Conservation (phyloP, 2,888 invertebrate genomes). For the Troilus luridus region DNA sequence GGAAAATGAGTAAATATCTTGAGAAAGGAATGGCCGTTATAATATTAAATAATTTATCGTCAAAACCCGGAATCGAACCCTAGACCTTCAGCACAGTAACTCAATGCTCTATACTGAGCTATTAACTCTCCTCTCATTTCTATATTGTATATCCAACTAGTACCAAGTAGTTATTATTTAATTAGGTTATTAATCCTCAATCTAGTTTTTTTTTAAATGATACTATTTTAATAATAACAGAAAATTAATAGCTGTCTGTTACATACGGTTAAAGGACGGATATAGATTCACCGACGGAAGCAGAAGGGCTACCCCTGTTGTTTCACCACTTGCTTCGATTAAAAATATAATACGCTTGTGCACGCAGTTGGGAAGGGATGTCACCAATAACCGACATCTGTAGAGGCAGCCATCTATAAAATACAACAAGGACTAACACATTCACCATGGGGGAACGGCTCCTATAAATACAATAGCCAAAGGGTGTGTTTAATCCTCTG, state of each 20-base stretch:
- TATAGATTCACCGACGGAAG: conserved; percentile 26
- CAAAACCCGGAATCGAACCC: too few species aligned
- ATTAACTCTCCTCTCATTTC: too few species aligned
- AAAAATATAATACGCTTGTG: conserved; percentile 25
- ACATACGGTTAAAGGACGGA: not conserved
- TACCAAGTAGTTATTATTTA: too few species aligned
- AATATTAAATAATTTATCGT: too few species aligned
- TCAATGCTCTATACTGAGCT: too few species aligned
- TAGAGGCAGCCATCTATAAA: conserved; percentile 44
- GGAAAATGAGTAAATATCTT: too few species aligned
- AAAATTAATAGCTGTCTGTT: not conserved
- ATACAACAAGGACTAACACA: conserved; percentile 46
- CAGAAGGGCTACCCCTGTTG: not conserved
- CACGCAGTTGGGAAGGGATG: conserved; percentile 11
- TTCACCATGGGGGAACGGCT: conserved; percentile 24
- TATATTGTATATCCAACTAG: too few species aligned
- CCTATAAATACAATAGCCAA: conserved; percentile 42
- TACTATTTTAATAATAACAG: not conserved
- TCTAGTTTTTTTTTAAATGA: not conserved
- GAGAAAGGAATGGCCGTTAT: too few species aligned
- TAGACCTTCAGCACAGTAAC: too few species aligned
- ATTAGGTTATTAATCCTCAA: not conserved
- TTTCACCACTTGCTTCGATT: conserved; percentile 47
- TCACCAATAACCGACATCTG: conserved; percentile 49
- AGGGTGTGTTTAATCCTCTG: conserved; percentile 50